Base-by-base conservation (phyloP, 92 coral and sea anemone species). In the Pocillopora grandis region DNA sequence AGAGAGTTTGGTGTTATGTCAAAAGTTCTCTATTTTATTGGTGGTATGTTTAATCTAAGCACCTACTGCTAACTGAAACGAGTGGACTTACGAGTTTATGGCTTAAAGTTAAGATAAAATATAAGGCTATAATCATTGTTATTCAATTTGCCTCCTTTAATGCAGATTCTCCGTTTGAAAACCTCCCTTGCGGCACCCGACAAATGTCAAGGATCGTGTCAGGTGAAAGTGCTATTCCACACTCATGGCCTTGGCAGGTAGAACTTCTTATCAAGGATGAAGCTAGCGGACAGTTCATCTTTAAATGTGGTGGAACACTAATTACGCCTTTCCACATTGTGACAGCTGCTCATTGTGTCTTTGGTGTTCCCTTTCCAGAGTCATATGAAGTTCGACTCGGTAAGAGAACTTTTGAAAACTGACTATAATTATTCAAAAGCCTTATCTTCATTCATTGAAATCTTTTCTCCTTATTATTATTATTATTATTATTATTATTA, bases 161-260 rank as follows among this genome's bases (percentile, higher is more conserved):
- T 17, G 12, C 60, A 80, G 79, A 61, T 16, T 57, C 19, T 19
- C 72, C 62, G 48, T 2, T 82, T 49, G 63, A 42, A 12, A 15
- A 61, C 14, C 56, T 69, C 31, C 63, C 79, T 10, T 89, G 92
- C 42, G 92, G 92, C 5, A 57, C 62, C 55, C 86, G 86, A 6
- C 92, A 78, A 5, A 42, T 89, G 57, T 83, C 84, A 17, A 84
- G 93, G 48, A 90, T 92, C 17, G 93, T 92, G 18, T 88, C 89
- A 2, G 96, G 96, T 2, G 66, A 75, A 16, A 83, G 74, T 1
- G 96, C 93, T 5, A 3, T 78, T 35, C 96, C 93, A 13, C 91
- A 92, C 61, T 80, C 93, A 2, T 92, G 93, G 96, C 96, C 96
- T 3, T 92, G 96, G 96, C 96, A 92, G 61, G 93, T 87, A 17